Conservation (phyloP, 2,888 invertebrate species). For the Cristatella mucedo region DNA sequence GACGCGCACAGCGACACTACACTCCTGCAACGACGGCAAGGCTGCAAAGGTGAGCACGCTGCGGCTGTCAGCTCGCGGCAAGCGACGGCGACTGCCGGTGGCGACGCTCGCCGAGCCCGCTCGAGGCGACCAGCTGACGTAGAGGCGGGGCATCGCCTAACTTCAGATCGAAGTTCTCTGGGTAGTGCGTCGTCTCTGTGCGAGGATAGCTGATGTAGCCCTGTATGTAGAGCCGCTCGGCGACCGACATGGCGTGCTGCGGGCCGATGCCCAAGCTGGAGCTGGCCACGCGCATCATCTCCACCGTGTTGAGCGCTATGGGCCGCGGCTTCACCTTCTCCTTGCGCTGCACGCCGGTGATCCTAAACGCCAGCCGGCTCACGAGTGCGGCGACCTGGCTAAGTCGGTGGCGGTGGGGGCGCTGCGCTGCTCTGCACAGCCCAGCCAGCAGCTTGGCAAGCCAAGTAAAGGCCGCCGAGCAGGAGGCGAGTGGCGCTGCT, state of each 20-base stretch:
- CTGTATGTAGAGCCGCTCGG: slow-evolving; percentile 76
- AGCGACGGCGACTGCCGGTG: too few species aligned
- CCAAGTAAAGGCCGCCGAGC: background rate
- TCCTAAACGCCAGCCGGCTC: too few species aligned
- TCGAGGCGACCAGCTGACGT: too few species aligned
- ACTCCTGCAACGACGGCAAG: too few species aligned
- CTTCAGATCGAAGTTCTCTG: slow-evolving; percentile 77
- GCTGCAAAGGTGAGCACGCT: slow-evolving; percentile 1
- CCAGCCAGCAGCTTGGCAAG: too few species aligned
- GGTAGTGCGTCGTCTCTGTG: slow-evolving; percentile 91
- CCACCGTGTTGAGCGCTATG: slow-evolving; percentile 85
- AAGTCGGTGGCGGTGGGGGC: too few species aligned
- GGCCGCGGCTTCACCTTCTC: slow-evolving; percentile 75
- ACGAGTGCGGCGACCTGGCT: too few species aligned
- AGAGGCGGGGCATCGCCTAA: too few species aligned
- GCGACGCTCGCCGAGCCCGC: too few species aligned
- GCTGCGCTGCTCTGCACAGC: too few species aligned
- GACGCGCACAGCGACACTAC: too few species aligned
- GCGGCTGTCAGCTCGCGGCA: slow-evolving; percentile 8
- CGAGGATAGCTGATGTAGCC: slow-evolving; percentile 95
- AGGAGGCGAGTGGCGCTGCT: background rate
- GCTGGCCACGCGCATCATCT: slow-evolving; percentile 79
- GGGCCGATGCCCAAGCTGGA: slow-evolving; percentile 54
- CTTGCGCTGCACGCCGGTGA: too few species aligned
- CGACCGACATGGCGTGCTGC: slow-evolving; percentile 44